Evolutionary conservation across 2,797 vertebrate species (phyloP).

Genomic region (Philypnodon macrostomus): DNA sequence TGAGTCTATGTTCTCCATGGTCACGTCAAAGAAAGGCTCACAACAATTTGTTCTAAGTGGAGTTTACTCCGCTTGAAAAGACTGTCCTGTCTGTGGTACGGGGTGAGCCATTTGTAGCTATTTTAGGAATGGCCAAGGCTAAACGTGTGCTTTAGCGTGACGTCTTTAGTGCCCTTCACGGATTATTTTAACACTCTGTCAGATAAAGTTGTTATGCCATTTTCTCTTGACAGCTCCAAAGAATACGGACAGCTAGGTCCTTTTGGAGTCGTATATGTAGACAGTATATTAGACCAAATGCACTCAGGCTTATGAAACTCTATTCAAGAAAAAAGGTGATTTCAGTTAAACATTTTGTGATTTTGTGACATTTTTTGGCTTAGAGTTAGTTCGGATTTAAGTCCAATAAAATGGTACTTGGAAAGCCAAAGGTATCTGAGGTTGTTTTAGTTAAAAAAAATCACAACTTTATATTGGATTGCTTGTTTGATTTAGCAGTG

Average conservation of each 20-base stretch:
- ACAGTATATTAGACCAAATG: slow-evolving; percentile 1
- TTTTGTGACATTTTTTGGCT: too few species aligned
- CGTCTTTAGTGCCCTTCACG: slow-evolving; percentile 32
- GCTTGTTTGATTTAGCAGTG: background rate
- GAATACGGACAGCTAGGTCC: slow-evolving; percentile 4
- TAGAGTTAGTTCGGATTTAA: too few species aligned
- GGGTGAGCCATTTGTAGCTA: slow-evolving; percentile 39
- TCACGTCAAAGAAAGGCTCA: slow-evolving; percentile 35
- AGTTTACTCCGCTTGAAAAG: slow-evolving; percentile 25
- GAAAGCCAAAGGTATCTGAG: too few species aligned
- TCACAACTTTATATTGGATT: too few species aligned
- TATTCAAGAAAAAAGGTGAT: too few species aligned
- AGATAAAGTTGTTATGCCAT: slow-evolving; percentile 30
- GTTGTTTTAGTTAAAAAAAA: too few species aligned
- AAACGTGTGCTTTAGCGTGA: slow-evolving; percentile 29
- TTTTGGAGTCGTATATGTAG: background rate
- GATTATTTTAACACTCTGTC: slow-evolving; percentile 37
- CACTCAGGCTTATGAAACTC: background rate
- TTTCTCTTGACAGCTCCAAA: slow-evolving; percentile 34
- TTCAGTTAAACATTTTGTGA: too few species aligned
- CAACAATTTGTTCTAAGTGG: slow-evolving; percentile 27
- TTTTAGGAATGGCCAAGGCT: slow-evolving; percentile 28
- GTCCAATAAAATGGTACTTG: too few species aligned
- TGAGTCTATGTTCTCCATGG: slow-evolving; percentile 5
- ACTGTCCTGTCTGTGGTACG: slow-evolving; percentile 30